Base-by-base conservation (phyloP, 64 coral and sea anemone genomes). In the Porites lutea region DNA sequence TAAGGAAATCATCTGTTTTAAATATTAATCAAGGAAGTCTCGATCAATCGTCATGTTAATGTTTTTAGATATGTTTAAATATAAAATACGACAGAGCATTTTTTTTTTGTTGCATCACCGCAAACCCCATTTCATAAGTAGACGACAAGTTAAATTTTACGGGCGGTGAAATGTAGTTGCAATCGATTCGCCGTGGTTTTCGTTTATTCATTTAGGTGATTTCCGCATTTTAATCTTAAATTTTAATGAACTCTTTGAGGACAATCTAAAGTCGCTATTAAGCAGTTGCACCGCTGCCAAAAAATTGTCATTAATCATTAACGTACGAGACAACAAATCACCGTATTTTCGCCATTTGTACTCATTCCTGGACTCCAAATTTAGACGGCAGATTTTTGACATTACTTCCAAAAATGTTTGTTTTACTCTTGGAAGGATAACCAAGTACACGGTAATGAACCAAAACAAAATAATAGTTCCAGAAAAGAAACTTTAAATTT, bases 171-270 rank as follows among this genome's bases (percentile, higher is more conserved):
- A 65, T 82, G 64, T 65, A 51, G 44, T 83, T 51, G 81, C n/a
- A 47, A 19, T 16, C 6, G 62, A 68, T 68, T 83, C 62, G 81
- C 37, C 52, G 22, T 19, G 62, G 55, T 46, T 52, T 20, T 83
- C 15, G 60, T 68, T 83, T 50, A 60, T n/a, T 65, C 59, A 51
- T 4, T 51, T 67, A 3, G 11, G 6, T 20, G 61, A 83, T 83
- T 83, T 67, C 63, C 46, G 45, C 7, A 83, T 46, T 83, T 83
- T n/a, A 67, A 68, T 43, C 68, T 82, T 83, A 83, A 83, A 68
- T 67, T 83, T 83, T 83, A 83, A 83, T 83, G 62, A 68, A 67
- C 46, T 50, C 45, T 63, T 21, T 83, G 9, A 37, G 27, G 18
- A 59, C 81, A 18, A 13, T 16, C 5, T 76, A 19, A 51, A 51